These are phyloP conservation scores for Tricholauxania praeusta DNA, from an alignment of 2,888 invertebrate species.

Conservation along the genomic window DNA sequence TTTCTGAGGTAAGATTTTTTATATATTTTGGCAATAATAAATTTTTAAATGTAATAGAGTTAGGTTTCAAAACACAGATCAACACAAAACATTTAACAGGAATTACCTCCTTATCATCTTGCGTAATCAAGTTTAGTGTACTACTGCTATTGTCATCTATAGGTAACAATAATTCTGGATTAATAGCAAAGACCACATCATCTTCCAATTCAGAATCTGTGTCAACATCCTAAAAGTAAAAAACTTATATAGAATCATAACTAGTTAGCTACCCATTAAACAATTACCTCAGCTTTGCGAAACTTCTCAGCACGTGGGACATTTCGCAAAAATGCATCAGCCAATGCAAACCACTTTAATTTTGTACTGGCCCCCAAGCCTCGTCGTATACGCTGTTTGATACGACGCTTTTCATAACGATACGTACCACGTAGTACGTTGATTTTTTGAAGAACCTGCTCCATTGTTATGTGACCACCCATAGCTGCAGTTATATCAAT, in stretches of 20 bases:
- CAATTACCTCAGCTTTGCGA: constrained; percentile 27
- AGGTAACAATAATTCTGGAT: constrained; percentile 50
- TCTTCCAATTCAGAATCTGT: constrained; percentile 53
- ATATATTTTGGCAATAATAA: too few relatives aligned
- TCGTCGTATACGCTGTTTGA: constrained; percentile 51
- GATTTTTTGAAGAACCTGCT: constrained; percentile 51
- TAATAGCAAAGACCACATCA: constrained; percentile 50
- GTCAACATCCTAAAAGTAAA: constrained; percentile 39
- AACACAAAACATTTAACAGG: too few relatives aligned
- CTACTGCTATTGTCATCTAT: constrained; percentile 43
- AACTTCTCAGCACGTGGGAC: constrained; percentile 47
- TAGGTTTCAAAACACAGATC: too few relatives aligned
- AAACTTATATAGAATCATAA: not conserved
- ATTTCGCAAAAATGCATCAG: constrained; percentile 51
- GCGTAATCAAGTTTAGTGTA: not conserved
- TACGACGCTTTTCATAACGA: constrained; percentile 54
- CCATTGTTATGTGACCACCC: constrained; percentile 47
- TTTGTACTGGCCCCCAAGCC: constrained; percentile 52
- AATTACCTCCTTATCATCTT: not conserved
- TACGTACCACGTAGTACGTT: constrained; percentile 52
- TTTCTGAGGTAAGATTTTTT: too few relatives aligned
- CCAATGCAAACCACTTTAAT: constrained; percentile 54
- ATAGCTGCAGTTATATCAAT: constrained; percentile 52
- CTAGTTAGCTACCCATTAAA: not conserved
- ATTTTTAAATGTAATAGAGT: too few relatives aligned